These are phyloP conservation scores for Rousettus leschenaultii DNA, from an alignment of 2,113 vertebrate species.

Conservation along the genomic window DNA sequence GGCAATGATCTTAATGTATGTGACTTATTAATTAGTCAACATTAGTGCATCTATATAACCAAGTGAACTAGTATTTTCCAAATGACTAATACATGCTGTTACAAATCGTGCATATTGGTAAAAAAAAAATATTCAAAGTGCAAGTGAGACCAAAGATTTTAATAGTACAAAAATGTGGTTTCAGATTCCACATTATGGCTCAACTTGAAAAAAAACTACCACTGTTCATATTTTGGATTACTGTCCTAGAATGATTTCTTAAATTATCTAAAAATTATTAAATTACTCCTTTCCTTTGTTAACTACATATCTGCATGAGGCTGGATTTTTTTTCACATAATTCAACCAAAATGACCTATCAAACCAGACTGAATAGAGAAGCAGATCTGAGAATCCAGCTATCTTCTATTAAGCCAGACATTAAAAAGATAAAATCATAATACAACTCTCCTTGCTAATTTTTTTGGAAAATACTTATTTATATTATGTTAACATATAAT, in stretches of 20 bases:
- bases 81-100: neutral
- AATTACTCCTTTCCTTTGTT: neutral
- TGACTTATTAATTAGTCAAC: constrained; percentile 31
- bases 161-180: neutral
- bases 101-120: neutral
- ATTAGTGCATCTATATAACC: neutral
- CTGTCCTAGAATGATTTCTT: neutral
- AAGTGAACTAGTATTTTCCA: constrained; percentile 1
- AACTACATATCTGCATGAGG: neutral
- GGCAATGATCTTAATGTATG: neutral
- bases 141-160: constrained; percentile 4
- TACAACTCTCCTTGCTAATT: neutral
- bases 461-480: neutral
- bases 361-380: neutral
- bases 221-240: neutral
- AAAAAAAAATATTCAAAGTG: neutral
- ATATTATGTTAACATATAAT: neutral
- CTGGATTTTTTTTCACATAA: neutral
- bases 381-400: neutral
- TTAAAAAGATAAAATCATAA: neutral
- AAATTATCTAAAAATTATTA: neutral
- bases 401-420: neutral
- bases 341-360: constrained; percentile 2
- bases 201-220: neutral
- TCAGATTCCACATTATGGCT: neutral